phyloP scores from a whole-genome alignment of 1,140 invertebrate genomes.

The Episyrphus balteatus region DNA sequence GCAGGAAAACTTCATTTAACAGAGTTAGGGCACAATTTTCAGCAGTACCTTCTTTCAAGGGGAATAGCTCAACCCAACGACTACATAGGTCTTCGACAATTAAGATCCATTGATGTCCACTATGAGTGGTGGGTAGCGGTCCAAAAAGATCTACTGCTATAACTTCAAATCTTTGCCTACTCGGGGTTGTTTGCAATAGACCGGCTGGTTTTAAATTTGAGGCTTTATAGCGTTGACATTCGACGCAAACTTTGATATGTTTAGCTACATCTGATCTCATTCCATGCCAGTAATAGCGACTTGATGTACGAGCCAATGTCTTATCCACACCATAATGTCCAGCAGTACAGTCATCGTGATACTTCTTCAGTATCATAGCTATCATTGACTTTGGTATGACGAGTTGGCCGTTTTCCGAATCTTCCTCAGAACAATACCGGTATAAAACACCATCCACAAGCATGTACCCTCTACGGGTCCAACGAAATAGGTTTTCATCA shows the following conservation, averaged over 20 bases:
- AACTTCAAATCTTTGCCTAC: constrained; percentile 19
- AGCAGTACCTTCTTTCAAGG: constrained; percentile 21
- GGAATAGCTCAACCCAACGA: constrained; percentile 21
- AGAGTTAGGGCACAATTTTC: constrained; percentile 20
- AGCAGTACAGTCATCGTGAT: constrained; percentile 15
- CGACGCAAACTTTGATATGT: background rate
- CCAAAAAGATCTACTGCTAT: constrained; percentile 23
- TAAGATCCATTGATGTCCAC: constrained; percentile 21
- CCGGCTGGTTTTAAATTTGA: constrained; percentile 19
- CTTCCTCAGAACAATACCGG: constrained; percentile 2
- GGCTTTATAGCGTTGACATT: constrained; percentile 8
- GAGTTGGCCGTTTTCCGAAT: constrained; percentile 12
- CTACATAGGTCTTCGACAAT: constrained; percentile 20
- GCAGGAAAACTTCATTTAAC: constrained; percentile 27
- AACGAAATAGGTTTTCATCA: constrained; percentile 1
- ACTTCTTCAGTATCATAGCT: constrained; percentile 10
- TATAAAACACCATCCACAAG: constrained; percentile 7
- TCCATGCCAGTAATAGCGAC: constrained; percentile 20
- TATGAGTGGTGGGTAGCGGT: constrained; percentile 12
- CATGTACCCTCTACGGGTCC: constrained; percentile 7
- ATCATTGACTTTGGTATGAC: constrained; percentile 8
- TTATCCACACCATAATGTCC: constrained; percentile 22
- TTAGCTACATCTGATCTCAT: constrained; percentile 7
- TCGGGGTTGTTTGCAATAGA: constrained; percentile 11
- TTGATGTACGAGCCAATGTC: constrained; percentile 13